phyloP scores from a whole-genome alignment of 2,888 invertebrate species.

The Antheraea yamamai region DNA sequence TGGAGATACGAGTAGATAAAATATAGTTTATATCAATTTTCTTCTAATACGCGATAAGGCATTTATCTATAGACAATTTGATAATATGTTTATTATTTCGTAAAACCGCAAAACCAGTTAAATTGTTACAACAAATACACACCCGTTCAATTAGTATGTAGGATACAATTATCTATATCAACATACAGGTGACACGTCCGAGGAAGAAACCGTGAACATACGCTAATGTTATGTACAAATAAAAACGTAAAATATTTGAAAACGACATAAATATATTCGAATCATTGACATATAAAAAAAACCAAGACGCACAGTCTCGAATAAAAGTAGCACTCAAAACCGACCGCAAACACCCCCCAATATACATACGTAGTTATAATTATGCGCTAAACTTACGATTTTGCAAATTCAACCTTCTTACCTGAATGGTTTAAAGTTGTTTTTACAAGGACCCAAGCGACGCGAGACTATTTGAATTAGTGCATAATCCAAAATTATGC shows the following conservation, averaged over 20 bases:
- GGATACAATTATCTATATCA: neutral
- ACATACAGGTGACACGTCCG: constrained; percentile 5
- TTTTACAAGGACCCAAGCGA: no score
- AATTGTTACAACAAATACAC: constrained; percentile 5
- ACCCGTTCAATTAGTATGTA: neutral
- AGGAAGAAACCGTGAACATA: constrained; percentile 10
- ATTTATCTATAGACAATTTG: neutral
- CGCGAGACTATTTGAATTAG: no score
- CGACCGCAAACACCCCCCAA: no score
- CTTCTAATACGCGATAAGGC: neutral
- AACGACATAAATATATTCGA: neutral
- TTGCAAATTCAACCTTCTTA: no score
- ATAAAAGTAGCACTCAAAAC: no score
- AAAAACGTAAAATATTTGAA: constrained; percentile 5
- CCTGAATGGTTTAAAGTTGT: no score
- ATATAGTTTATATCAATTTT: constrained; percentile 7
- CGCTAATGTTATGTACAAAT: constrained; percentile 11
- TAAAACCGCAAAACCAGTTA: neutral
- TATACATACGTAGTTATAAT: no score
- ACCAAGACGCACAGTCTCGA: no score
- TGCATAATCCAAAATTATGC: no score
- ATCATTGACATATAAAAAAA: no score
- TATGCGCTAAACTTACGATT: no score
- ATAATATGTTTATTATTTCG: neutral
- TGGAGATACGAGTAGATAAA: neutral